A percentile compares a stretch with the other conserved stretches of the same genome.
phyloP scores from a whole-genome alignment of 2,888 invertebrate genomes.

The Leucophenga montana region DNA sequence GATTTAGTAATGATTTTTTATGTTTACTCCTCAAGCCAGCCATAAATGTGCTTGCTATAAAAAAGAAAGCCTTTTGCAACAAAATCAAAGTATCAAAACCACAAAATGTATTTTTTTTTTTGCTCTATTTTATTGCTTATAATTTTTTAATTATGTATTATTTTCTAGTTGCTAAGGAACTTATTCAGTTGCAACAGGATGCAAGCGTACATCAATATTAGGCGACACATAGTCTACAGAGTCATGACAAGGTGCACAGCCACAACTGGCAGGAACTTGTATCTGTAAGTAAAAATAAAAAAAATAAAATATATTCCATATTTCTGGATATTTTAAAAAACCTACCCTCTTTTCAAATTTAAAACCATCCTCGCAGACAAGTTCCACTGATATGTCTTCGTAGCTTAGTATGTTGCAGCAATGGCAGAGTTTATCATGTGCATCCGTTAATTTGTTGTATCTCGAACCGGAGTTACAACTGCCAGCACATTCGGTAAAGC shows the following conservation, averaged over 20 bases:
- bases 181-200: background rate
- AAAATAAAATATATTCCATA: too few species aligned
- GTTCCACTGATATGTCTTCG: slow-evolving; percentile 61
- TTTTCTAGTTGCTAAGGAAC: slow-evolving; percentile 40
- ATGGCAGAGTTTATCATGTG: slow-evolving; percentile 76
- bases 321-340: too few species aligned
- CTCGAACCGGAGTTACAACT: slow-evolving; percentile 80
- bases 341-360: slow-evolving; percentile 45
- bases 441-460: slow-evolving; percentile 78
- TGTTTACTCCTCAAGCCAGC: too few species aligned
- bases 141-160: slow-evolving; percentile 40
- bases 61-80: too few species aligned
- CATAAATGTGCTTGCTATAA: too few species aligned
- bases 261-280: slow-evolving; percentile 66
- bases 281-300: slow-evolving; percentile 47
- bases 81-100: too few species aligned
- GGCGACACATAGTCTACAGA: slow-evolving; percentile 36
- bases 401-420: slow-evolving; percentile 76
- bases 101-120: too few species aligned
- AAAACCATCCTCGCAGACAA: slow-evolving; percentile 74
- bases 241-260: slow-evolving; percentile 62
- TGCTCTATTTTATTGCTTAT: slow-evolving; percentile 45
- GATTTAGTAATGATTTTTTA: too few species aligned
- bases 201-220: background rate
- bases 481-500: slow-evolving; percentile 82